Conservation (phyloP, 2,113 vertebrate species). For the Haplotaxodon microlepis region DNA sequence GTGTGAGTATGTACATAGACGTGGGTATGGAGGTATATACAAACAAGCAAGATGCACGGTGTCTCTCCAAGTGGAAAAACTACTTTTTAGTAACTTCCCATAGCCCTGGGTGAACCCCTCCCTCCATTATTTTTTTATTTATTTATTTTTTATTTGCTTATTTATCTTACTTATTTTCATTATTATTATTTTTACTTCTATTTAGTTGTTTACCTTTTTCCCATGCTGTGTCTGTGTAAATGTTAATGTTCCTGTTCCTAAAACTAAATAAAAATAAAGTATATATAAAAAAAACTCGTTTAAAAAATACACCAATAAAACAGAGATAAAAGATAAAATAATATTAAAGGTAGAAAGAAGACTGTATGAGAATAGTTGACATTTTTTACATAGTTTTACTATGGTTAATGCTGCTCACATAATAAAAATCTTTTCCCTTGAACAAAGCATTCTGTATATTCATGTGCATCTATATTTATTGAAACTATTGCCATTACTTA, state of each 20-base stretch:
- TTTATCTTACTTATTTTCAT: not conserved
- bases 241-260: not conserved
- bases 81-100: not conserved
- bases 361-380: not conserved
- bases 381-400: not conserved
- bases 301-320: not conserved
- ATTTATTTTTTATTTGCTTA: not conserved
- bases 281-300: not conserved
- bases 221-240: not conserved
- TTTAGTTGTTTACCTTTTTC: not conserved
- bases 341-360: not conserved
- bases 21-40: not conserved
- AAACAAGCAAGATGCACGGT: not conserved
- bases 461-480: not conserved
- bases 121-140: not conserved
- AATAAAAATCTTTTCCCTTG: not conserved
- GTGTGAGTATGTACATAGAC: fast-evolving
- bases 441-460: not conserved
- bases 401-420: not conserved
- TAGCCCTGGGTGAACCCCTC: not conserved
- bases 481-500: not conserved
- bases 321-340: not conserved
- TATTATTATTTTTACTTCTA: not conserved
- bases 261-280: not conserved
- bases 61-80: not conserved